A percentile compares a stretch with the other conserved stretches of the same genome.
phyloP scores from a whole-genome alignment of 2,888 invertebrate genomes.

The Cotesia congregata region DNA sequence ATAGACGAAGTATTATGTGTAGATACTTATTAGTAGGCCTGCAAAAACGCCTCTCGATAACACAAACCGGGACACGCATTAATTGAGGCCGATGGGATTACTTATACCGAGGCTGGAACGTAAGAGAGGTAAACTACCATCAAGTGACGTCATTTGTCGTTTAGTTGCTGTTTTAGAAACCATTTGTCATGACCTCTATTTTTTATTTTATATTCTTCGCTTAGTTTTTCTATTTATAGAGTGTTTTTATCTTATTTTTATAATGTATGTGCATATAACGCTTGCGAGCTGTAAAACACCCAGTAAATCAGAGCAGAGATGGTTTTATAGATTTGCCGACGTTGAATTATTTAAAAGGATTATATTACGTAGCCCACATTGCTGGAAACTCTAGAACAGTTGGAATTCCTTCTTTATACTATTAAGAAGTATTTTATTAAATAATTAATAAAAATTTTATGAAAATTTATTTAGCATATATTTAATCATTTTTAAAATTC shows the following conservation, averaged over 20 bases:
- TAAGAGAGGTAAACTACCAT: constrained; percentile 25
- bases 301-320: neutral
- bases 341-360: neutral
- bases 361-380: too few species aligned
- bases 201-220: neutral
- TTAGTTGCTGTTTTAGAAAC: constrained; percentile 13
- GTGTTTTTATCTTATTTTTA: neutral
- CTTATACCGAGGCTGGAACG: constrained; percentile 21
- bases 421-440: too few species aligned
- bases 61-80: constrained; percentile 30
- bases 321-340: neutral
- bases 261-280: neutral
- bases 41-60: constrained; percentile 37
- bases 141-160: constrained; percentile 1
- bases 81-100: constrained; percentile 52
- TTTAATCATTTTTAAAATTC: too few species aligned
- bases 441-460: too few species aligned
- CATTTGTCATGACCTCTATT: constrained; percentile 11
- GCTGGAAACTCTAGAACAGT: too few species aligned
- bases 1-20: neutral
- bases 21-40: constrained; percentile 15
- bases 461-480: too few species aligned
- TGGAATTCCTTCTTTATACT: too few species aligned
- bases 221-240: neutral
- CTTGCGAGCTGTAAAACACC: neutral